Percentiles rank a stretch among this genome's conserved stretches.
Evolutionary conservation across 1,140 invertebrate species (phyloP).

Genomic region (Drosophila burlai): DNA sequence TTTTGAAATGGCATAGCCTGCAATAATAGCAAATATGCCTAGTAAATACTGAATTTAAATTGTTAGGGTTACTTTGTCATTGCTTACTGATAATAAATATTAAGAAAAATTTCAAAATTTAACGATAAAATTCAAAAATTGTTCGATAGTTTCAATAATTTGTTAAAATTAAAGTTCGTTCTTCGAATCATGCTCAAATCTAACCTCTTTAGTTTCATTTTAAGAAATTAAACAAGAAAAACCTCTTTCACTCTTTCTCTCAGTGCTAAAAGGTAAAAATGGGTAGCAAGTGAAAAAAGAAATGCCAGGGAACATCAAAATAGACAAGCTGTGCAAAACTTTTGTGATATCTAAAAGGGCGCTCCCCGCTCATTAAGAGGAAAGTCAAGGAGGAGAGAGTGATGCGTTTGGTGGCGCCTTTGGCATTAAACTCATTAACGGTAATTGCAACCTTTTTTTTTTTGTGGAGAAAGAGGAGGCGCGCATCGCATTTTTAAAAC

Average conservation of each 20-base stretch:
- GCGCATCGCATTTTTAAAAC: slow-evolving; percentile 49
- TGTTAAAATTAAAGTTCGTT: too few species aligned
- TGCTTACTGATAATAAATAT: too few species aligned
- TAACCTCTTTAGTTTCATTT: background rate
- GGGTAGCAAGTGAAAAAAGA: slow-evolving; percentile 5
- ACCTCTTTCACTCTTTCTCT: background rate
- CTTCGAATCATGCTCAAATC: too few species aligned
- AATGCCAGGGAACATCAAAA: slow-evolving; percentile 32
- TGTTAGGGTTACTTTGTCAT: too few species aligned
- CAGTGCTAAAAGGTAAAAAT: slow-evolving; percentile 11
- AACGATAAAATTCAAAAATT: too few species aligned
- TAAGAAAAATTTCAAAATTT: too few species aligned
- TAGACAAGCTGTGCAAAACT: slow-evolving; percentile 54
- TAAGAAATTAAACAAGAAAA: background rate
- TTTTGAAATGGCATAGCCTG: too few species aligned
- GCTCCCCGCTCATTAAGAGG: slow-evolving; percentile 57
- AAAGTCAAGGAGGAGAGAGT: slow-evolving; percentile 28
- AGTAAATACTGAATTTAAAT: too few species aligned
- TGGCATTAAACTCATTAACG: slow-evolving; percentile 83
- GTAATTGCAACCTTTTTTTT: slow-evolving; percentile 79
- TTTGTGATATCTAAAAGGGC: slow-evolving; percentile 53
- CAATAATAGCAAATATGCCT: too few species aligned
- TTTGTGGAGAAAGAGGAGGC: background rate
- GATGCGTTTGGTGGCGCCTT: slow-evolving; percentile 68
- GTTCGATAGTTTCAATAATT: too few species aligned